Evolutionary conservation across 2,797 vertebrate genomes (phyloP).

Genomic region (Bufotes viridis): DNA sequence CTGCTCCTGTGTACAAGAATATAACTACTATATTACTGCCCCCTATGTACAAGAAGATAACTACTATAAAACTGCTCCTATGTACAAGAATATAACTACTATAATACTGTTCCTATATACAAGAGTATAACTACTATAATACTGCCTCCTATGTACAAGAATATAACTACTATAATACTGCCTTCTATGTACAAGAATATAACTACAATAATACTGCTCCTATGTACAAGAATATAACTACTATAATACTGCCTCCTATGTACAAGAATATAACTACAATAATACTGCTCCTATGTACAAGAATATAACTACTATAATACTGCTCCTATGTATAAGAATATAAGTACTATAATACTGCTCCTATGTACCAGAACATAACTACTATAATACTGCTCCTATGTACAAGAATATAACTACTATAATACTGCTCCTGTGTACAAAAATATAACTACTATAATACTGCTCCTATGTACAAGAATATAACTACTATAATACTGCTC

Average conservation of each 20-base stretch:
- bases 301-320: not conserved
- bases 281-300: not conserved
- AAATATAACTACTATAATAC: slow-evolving; percentile 22
- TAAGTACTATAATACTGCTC: slow-evolving; percentile 1
- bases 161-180: slow-evolving; percentile 7
- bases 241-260: not conserved
- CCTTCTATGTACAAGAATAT: not conserved
- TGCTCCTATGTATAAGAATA: not conserved
- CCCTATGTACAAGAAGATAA: too few species aligned
- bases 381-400: not conserved
- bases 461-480: slow-evolving; percentile 8
- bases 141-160: not conserved
- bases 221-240: too few species aligned
- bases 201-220: not conserved
- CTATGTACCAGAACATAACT: not conserved
- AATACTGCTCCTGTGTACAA: not conserved
- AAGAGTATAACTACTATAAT: slow-evolving; percentile 1
- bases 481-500: not conserved
- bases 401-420: not conserved
- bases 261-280: slow-evolving; percentile 4
- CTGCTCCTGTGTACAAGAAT: not conserved
- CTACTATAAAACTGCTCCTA: not conserved
- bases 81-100: slow-evolving; percentile 1
- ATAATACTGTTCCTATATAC: not conserved
- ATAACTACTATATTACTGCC: slow-evolving; percentile 6